Evolutionary conservation across 1,140 invertebrate species (phyloP).

Genomic region (Neodiprion virginianus): DNA sequence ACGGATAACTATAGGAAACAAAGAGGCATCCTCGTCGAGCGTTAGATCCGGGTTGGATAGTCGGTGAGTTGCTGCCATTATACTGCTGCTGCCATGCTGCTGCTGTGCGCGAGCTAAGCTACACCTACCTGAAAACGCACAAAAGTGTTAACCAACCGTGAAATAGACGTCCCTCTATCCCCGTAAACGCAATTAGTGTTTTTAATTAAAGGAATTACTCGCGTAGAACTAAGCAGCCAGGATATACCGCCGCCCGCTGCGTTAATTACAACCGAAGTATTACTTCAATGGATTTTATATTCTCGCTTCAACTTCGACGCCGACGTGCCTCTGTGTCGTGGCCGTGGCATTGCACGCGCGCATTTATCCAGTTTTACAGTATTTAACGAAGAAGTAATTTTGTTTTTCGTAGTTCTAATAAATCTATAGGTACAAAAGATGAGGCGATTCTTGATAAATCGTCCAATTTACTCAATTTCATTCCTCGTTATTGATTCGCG

Average conservation of each 20-base stretch:
- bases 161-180: constrained; percentile 4
- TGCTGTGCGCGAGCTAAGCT: too few species aligned
- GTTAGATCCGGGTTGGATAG: not conserved
- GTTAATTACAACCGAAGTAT: constrained; percentile 3
- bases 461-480: too few species aligned
- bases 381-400: too few species aligned
- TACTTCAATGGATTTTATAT: constrained; percentile 3
- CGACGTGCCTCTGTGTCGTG: too few species aligned
- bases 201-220: constrained; percentile 8
- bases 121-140: not conserved
- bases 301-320: not conserved
- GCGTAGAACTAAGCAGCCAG: constrained; percentile 4
- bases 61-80: too few species aligned
- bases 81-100: too few species aligned
- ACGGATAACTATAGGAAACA: not conserved
- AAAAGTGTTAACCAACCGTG: constrained; percentile 5
- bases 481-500: too few species aligned
- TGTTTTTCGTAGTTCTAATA: too few species aligned
- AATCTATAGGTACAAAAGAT: too few species aligned
- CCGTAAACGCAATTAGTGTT: constrained; percentile 7
- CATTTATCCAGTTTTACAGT: too few species aligned
- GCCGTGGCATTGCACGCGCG: too few species aligned
- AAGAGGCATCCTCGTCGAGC: not conserved
- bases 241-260: not conserved
- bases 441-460: too few species aligned